Base-by-base conservation (phyloP, 1,140 invertebrate species). In the Macrostomum lignano region DNA sequence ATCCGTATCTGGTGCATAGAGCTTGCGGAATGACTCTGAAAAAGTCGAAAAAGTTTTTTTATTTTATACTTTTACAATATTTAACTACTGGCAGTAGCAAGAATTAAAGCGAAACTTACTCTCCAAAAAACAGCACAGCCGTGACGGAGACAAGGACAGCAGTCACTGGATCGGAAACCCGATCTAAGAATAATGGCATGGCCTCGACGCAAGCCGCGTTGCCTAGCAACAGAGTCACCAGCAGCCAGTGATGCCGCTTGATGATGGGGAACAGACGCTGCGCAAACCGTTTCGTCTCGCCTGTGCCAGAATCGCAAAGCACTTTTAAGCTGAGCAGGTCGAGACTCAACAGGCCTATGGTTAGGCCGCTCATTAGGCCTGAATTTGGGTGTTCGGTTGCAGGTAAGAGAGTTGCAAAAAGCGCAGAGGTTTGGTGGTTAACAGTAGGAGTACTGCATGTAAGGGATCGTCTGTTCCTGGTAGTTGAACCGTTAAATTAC, bases 121-220 rank as follows among this genome's bases (percentile, higher is more conserved):
- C 53, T 42, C 53, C 53, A 48, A 55, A 55, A 14, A 56, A 36
- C 1, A 56, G 40, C 7, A 56, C 53, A 28, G 49, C 50, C 17
- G 49, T 50, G 5, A 53, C 47, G 17, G 51, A 55, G 1, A 53
- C 47, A 17, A 42, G 17, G 33, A 55, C 46, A 4, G 53, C 52
- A 26, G 41, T 48, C 9, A 53, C 33, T 14, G 51, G 51, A 34
- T 46, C 42, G 1, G 49, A 53, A 3, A 55, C 42, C 14, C 41
- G 32, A 34, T 55, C 51, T 21, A 56, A 31, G 33, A 51, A 56
- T n/a, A 56, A 45, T 21, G 53, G 53, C 51, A 56, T 52, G 11
- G 50, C 41, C 39, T 56, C 53, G 3, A 56, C 50, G n/a, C 45
- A 44, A 21, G 36, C 45, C 21, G 51, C 48, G 42, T 56, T 56